Base-by-base conservation (phyloP, 2,888 invertebrate species). In the Trichogramma evanescens region DNA sequence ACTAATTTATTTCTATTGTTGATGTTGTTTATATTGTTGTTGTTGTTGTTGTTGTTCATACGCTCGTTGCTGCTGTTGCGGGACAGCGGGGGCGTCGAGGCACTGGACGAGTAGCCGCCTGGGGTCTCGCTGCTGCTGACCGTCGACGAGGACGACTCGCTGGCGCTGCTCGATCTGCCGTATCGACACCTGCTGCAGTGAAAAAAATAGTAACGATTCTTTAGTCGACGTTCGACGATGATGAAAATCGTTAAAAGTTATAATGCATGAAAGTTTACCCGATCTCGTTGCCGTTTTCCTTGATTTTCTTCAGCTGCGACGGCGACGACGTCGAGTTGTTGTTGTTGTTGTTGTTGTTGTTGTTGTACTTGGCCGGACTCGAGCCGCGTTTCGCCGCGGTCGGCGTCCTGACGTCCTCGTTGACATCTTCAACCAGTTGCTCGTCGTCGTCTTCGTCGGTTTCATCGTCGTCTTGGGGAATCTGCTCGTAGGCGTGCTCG, bases 31-130 rank as follows among this genome's bases (percentile, higher is more conserved):
- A 26, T 26, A 3, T 26, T 26, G 26, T 26, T 26, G 26, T 26
- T 26, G 13, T 13, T 13, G 13, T 13, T 13, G 26, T 26, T 70
- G 48, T 72, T 77, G 61, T 67, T 70, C 57, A 73, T 70, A 3
- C 74, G 66, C 57, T 77, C 77, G 67, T 72, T 74, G 65, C 77
- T 76, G 63, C 73, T 76, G 60, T 75, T 73, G 13, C 77, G 70
- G 72, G 84, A 83, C 64, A 84, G 80, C 72, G 84, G 82, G 72
- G 84, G 77, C 6, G 77, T 78, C 40, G 75, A 77, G n/a, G 72
- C 74, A 51, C 73, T 72, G 53, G 78, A 77, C 4, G 76, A 78
- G 62, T 72, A 76, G 54, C 75, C 76, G 54, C 75, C 76, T 46
- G 74, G 75, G 48, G 75, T 64, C 62, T 76, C 77, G 66, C 76